Base-by-base conservation (phyloP, 2,797 vertebrate genomes). In the Coregonus suidteri region DNA sequence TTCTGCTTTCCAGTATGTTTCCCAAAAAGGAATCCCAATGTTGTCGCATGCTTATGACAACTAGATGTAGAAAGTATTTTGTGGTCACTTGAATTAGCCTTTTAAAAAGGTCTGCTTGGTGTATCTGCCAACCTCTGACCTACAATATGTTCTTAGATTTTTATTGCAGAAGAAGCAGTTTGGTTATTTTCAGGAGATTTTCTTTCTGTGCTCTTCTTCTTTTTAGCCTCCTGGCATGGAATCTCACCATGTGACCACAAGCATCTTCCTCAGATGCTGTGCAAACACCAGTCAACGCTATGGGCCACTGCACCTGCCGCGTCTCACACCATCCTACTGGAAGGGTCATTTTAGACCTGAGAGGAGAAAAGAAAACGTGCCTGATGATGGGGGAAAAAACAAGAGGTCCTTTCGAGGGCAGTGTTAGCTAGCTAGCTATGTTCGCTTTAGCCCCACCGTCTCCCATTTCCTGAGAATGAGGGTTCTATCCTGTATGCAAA, bases 401-500 rank as follows among this genome's bases (percentile, higher is more conserved):
- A 15, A 16, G 3, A 6, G n/a, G 18, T 9, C 54, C 16, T 6
- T 59, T 59, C n/a, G 25, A 62, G 11, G 7, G 7, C 3, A 20
- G n/a, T 62, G 59, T 18, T 3, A 1, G 54, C 54, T 56, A 56
- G 25, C 25, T 66, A 66, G 25, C 25, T 16, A 3, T 35, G 31
- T 34, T 18, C 5, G 67, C 30, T 18, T 11, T 51, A 70, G 34
- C n/a, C 35, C 62, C 62, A 47, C 41, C 1, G 35, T 31, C 11
- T 15, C n/a, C 30, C 66, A 4, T 66, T n/a, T 31, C 67, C 73
- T 66, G 70, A 71, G 70, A 25, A n/a, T n/a, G n/a, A n/a, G n/a
- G n/a, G n/a, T n/a, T n/a, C n/a, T n/a, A n/a, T n/a, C n/a, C n/a
- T n/a, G n/a, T n/a, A n/a, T n/a, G n/a, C n/a, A n/a, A n/a, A n/a